phyloP scores from a whole-genome alignment of 2,888 invertebrate genomes.

The Tanytarsus gracilentus region DNA sequence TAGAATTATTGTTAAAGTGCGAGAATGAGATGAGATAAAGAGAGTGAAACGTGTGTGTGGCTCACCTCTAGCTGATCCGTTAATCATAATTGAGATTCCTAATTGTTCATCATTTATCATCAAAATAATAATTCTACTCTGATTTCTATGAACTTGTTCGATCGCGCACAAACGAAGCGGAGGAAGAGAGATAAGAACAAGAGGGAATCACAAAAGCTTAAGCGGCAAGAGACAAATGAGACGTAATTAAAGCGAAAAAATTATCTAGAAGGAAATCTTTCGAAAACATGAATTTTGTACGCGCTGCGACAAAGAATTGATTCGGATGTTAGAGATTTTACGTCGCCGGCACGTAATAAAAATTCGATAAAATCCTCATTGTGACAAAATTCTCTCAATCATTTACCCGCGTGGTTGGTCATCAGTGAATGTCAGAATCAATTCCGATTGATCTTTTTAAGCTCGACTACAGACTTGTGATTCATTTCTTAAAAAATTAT shows the following conservation, averaged over 20 bases:
- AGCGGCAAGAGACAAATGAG: constrained; percentile 13
- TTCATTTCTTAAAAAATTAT: constrained; percentile 9
- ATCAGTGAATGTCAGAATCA: no score
- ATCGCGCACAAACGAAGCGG: neutral
- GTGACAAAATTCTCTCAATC: no score
- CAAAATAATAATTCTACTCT: neutral
- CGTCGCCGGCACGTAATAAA: no score
- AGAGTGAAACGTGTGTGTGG: no score
- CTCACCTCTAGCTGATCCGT: neutral
- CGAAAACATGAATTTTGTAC: neutral
- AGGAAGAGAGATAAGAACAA: neutral
- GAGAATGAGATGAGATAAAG: neutral
- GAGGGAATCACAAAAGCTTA: neutral
- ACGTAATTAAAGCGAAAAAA: neutral
- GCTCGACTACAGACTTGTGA: no score
- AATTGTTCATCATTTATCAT: constrained; percentile 3
- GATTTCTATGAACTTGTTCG: neutral
- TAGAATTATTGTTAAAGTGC: neutral
- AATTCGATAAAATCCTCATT: no score
- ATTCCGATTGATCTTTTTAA: no score
- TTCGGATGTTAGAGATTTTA: no score
- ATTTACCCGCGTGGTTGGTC: no score
- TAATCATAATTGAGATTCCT: constrained; percentile 7
- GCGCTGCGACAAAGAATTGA: constrained; percentile 10
- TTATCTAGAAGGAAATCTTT: constrained; percentile 9